These are phyloP conservation scores for Temnothorax nylanderi DNA, from an alignment of 1,140 invertebrate genomes.

Conservation along the genomic window DNA sequence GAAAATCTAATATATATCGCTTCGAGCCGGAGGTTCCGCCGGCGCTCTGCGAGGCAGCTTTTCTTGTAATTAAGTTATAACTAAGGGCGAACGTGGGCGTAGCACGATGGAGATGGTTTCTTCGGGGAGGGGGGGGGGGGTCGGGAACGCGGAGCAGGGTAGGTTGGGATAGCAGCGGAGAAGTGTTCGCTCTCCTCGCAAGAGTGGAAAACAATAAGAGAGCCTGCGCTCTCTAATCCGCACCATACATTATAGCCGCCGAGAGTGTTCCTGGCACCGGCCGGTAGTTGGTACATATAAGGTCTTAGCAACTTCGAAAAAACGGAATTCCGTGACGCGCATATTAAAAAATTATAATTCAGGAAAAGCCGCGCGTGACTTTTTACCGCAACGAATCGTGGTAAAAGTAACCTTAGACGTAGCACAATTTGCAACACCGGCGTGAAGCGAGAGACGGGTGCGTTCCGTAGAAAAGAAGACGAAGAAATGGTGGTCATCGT, in stretches of 20 bases:
- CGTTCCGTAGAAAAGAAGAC: not conserved
- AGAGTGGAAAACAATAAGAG: slow-evolving; percentile 85
- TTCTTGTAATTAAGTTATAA: slow-evolving; percentile 86
- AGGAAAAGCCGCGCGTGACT: not conserved
- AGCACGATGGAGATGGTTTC: slow-evolving; percentile 63
- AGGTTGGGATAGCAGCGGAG: slow-evolving; percentile 27
- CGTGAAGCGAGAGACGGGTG: not conserved
- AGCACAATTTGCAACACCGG: slow-evolving; percentile 2
- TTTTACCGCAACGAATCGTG: not conserved
- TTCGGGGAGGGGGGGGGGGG: not conserved
- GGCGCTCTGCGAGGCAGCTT: slow-evolving; percentile 77
- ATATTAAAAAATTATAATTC: not conserved
- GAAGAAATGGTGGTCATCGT: slow-evolving; percentile 24
- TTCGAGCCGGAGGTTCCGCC: slow-evolving; percentile 60
- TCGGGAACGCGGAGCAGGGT: slow-evolving; percentile 14
- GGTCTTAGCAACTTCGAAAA: not conserved
- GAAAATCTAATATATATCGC: slow-evolving; percentile 84
- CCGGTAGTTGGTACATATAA: slow-evolving; percentile 37
- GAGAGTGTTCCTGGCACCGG: slow-evolving; percentile 82
- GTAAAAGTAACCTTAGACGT: slow-evolving; percentile 3
- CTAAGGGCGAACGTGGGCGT: slow-evolving; percentile 71
- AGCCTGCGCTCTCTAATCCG: slow-evolving; percentile 79
- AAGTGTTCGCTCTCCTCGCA: slow-evolving; percentile 64
- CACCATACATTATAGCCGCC: slow-evolving; percentile 84
- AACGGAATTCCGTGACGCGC: not conserved